Evolutionary conservation across 2,888 invertebrate species (phyloP).

Genomic region (Mesoligia furuncula): DNA sequence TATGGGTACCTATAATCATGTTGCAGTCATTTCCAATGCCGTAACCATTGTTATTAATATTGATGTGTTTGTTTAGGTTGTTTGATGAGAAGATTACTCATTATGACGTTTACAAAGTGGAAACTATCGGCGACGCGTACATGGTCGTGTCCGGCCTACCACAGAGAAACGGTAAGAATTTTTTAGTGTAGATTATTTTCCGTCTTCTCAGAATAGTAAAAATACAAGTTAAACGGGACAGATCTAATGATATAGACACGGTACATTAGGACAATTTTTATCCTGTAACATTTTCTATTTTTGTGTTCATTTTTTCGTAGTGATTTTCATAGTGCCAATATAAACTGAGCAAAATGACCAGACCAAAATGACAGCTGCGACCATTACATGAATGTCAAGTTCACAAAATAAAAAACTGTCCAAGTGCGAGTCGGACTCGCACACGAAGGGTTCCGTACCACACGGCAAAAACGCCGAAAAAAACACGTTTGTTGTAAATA

Average conservation of each 20-base stretch:
- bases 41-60: not conserved
- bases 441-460: no score
- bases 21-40: not conserved
- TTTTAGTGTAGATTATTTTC: not conserved
- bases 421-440: no score
- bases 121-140: conserved; percentile 92
- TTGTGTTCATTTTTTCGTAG: no score
- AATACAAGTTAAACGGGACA: not conserved
- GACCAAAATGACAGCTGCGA: not conserved
- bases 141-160: conserved; percentile 91
- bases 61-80: conserved; percentile 79
- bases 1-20: not conserved
- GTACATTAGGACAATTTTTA: no score
- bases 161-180: conserved; percentile 87
- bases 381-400: not conserved
- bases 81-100: conserved; percentile 93
- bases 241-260: not conserved
- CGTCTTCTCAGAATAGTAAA: not conserved
- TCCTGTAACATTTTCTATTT: no score
- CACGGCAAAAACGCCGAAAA: no score
- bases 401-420: not conserved
- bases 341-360: no score
- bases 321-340: not conserved
- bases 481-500: not conserved
- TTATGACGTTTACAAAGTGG: conserved; percentile 94